Conservation (phyloP, 1,140 invertebrate genomes). For the Macrocentrus cingulum region DNA sequence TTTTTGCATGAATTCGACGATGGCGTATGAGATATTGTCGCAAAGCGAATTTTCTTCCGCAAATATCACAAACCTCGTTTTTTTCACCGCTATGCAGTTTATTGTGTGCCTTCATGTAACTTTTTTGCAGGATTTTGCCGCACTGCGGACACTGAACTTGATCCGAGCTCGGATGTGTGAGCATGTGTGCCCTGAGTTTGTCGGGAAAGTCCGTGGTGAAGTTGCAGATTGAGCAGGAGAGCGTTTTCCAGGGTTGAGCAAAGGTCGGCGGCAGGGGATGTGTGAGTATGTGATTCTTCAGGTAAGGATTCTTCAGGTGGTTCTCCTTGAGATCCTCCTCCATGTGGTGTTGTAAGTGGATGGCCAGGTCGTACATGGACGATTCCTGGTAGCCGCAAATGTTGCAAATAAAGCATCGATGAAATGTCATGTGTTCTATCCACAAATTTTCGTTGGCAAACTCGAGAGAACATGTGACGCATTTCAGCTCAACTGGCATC, state of each 20-base stretch:
- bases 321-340: slow-evolving; percentile 66
- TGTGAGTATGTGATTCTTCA: slow-evolving; percentile 42
- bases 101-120: slow-evolving; percentile 66
- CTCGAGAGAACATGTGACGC: slow-evolving; percentile 35
- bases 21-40: slow-evolving; percentile 60
- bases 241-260: slow-evolving; percentile 38
- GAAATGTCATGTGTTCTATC: slow-evolving; percentile 37
- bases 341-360: slow-evolving; percentile 45
- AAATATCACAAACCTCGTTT: slow-evolving; percentile 64
- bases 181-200: slow-evolving; percentile 57
- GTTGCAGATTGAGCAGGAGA: slow-evolving; percentile 38
- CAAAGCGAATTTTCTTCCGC: slow-evolving; percentile 73
- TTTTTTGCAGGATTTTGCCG: slow-evolving; percentile 56
- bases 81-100: slow-evolving; percentile 72
- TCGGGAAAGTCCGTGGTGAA: slow-evolving; percentile 42
- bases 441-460: slow-evolving; percentile 42
- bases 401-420: slow-evolving; percentile 40
- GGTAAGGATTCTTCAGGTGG: slow-evolving; percentile 52
- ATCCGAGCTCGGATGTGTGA: slow-evolving; percentile 58
- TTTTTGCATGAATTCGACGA: slow-evolving; percentile 48
- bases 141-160: slow-evolving; percentile 63
- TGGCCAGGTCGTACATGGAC: slow-evolving; percentile 40
- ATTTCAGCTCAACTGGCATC: slow-evolving; percentile 70
- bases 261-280: slow-evolving; percentile 32
- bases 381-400: slow-evolving; percentile 42